Evolutionary conservation across 2,113 vertebrate species (phyloP), one percentile per base, ranked within the genome.

Genomic region (Tetraodon nigroviridis): DNA sequence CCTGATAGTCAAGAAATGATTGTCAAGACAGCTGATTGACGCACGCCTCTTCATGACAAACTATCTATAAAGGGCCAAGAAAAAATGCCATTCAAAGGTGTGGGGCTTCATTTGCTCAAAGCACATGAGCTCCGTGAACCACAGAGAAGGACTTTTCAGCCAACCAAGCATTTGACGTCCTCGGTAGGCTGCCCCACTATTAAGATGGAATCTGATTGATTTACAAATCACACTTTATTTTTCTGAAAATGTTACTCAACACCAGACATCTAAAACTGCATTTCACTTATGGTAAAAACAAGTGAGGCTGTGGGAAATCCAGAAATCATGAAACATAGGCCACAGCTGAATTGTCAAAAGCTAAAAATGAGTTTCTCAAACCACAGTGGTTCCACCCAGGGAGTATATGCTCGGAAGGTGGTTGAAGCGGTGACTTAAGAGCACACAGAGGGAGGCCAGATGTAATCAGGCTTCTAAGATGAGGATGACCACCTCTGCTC

Each of bases 171-270:
- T 87, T 87, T 81, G 83, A 82, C 68, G 73, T 74, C 82, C 77
- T 84, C 87, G 91, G 92, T 89, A 88, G 86, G 92, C 80, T 78
- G 86, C 79, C 89, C 89, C 90, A 90, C 92, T 91, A 91, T 84
- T 89, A 91, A 90, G 84, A 79, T 80, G 76, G 75, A 75, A 80
- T 90, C 15, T 46, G 15, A 46, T n/a, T n/a, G n/a, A 46, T 16
- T 46, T 17, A 16, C 6, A 46, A 46, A 17, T 46, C 32, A 37
- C 32, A 37, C 17, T 63, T 65, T 63, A 55, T 47, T 55, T 27
- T 18, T 11, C 21, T 51, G 14, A 73, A 61, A 58, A 5, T 16
- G 16, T 37, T 48, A 14, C 54, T 47, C 14, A 16, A 48, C 69
- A 51, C 50, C 61, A 72, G 62, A 69, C 53, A 64, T 78, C 57